Percentiles rank a stretch among this genome's conserved stretches.
Conservation (phyloP, 1,140 invertebrate species). For the Stratiolaelaps scimitus region DNA sequence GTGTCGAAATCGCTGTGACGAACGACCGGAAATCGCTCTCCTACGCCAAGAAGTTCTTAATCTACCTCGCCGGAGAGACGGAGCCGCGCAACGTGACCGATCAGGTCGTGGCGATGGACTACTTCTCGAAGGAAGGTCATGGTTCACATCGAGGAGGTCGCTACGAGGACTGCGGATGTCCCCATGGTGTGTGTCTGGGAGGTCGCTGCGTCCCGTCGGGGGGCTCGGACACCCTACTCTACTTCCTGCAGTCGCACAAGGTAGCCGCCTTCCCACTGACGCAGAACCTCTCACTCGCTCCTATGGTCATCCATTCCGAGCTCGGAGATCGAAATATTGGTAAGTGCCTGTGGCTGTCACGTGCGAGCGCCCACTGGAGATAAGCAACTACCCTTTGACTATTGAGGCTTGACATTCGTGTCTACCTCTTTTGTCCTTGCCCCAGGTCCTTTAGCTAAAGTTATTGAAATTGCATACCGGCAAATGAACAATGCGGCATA, state of each 20-base stretch:
- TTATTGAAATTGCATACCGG: no score
- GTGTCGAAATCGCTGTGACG: constrained; percentile 9
- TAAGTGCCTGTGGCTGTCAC: background rate
- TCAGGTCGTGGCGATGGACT: constrained; percentile 25
- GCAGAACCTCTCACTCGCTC: constrained; percentile 23
- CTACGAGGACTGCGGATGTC: constrained; percentile 1
- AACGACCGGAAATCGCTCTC: constrained; percentile 18
- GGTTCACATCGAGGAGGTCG: constrained; percentile 8
- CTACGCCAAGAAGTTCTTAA: constrained; percentile 15
- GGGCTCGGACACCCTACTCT: constrained; percentile 20
- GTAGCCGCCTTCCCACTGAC: constrained; percentile 24
- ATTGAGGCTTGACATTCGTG: no score
- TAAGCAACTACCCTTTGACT: no score
- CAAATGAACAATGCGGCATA: no score
- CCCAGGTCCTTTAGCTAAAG: no score
- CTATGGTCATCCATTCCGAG: constrained; percentile 22
- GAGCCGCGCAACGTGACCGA: constrained; percentile 22
- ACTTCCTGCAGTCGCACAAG: constrained; percentile 25
- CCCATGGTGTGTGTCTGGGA: constrained; percentile 20
- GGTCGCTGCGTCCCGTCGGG: constrained; percentile 17
- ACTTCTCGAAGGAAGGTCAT: constrained; percentile 20
- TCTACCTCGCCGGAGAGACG: constrained; percentile 20
- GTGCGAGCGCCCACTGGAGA: background rate
- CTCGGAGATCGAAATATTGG: constrained; percentile 20
- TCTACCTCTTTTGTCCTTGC: no score